Percentiles rank a stretch among this genome's conserved stretches.
phyloP scores from a whole-genome alignment of 2,113 vertebrate genomes.

The Tapirus terrestris region DNA sequence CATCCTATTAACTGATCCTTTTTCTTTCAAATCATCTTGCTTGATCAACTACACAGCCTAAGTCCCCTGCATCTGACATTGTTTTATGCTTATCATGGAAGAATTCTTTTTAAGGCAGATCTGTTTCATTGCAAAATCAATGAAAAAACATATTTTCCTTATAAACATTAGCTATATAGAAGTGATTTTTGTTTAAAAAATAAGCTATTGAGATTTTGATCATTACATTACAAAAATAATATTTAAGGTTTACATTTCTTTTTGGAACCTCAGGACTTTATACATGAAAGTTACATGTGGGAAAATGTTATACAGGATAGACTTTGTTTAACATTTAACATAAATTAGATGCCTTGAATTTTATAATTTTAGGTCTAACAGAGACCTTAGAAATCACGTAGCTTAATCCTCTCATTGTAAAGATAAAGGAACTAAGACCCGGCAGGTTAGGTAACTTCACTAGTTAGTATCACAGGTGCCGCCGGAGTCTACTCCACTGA shows the following conservation, averaged over 20 bases:
- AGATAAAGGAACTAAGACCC: background rate
- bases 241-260: background rate
- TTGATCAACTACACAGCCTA: background rate
- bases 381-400: background rate
- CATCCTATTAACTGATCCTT: background rate
- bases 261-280: background rate
- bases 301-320: background rate
- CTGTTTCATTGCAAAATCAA: background rate
- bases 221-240: background rate
- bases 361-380: background rate
- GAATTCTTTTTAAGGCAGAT: background rate
- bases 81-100: background rate
- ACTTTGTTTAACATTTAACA: background rate
- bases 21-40: background rate
- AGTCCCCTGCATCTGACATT: background rate
- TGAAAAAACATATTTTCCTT: background rate
- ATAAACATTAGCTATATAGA: background rate
- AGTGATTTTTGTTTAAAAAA: background rate
- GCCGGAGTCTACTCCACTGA: accelerated
- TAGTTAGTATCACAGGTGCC: no score
- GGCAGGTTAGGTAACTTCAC: accelerated
- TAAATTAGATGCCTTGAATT: background rate
- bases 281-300: background rate
- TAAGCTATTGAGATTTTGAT: background rate
- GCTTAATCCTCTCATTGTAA: background rate